These are phyloP conservation scores for Vollenhovia emeryi DNA, from an alignment of 1,140 invertebrate species.

Conservation along the genomic window DNA sequence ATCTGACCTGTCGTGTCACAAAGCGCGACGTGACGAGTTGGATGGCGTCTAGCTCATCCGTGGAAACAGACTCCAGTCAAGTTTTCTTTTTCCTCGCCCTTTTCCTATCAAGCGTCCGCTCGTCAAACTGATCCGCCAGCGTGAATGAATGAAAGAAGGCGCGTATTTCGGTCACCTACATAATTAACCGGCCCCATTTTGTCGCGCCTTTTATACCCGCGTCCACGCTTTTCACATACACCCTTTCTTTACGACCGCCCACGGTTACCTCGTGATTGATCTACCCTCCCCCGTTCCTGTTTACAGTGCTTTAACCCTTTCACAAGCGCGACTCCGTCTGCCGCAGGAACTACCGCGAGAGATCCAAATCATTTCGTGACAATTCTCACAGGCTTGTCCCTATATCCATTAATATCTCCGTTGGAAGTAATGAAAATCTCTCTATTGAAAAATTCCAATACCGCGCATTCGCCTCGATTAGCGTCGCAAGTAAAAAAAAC, in stretches of 20 bases:
- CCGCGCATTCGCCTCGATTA: neutral
- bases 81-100: neutral
- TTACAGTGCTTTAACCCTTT: slow-evolving; percentile 15
- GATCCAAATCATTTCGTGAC: neutral
- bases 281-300: neutral
- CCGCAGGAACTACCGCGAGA: neutral
- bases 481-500: neutral
- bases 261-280: slow-evolving; percentile 3
- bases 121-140: neutral
- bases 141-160: neutral
- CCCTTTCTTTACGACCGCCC: slow-evolving; percentile 20
- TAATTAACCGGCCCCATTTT: slow-evolving; percentile 68
- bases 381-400: neutral
- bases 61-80: slow-evolving; percentile 47
- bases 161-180: slow-evolving; percentile 50
- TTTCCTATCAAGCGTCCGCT: slow-evolving; percentile 38
- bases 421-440: neutral
- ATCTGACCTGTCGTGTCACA: neutral
- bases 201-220: slow-evolving; percentile 21
- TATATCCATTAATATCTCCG: neutral
- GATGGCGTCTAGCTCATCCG: slow-evolving; percentile 36
- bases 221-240: slow-evolving; percentile 9
- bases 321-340: neutral
- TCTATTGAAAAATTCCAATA: neutral
- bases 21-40: slow-evolving; percentile 20